phyloP scores from a whole-genome alignment of 2,797 vertebrate species.

The Peromyscus melanophrys region DNA sequence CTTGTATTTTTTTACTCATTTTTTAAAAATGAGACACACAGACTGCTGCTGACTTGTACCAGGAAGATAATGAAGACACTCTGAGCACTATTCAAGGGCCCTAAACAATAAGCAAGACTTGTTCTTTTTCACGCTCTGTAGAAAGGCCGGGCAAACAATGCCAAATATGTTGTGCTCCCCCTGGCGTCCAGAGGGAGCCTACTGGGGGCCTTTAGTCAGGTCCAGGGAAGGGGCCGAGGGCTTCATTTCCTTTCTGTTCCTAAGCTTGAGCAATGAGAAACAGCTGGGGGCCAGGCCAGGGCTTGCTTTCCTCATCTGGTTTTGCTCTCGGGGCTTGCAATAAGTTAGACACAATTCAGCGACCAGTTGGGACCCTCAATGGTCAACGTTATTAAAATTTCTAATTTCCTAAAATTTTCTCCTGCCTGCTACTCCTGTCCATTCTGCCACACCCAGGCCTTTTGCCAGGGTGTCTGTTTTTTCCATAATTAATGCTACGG shows the following conservation, averaged over 20 bases:
- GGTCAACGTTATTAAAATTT: slow-evolving; percentile 72
- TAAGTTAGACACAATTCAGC: slow-evolving; percentile 61
- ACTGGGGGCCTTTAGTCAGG: slow-evolving; percentile 39
- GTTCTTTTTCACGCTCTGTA: neutral
- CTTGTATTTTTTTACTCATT: slow-evolving; percentile 6
- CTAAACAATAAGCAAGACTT: slow-evolving; percentile 24
- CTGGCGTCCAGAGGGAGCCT: slow-evolving; percentile 70
- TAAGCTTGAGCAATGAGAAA: slow-evolving; percentile 62
- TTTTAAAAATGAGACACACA: neutral
- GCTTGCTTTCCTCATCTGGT: slow-evolving; percentile 70
- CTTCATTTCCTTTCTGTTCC: slow-evolving; percentile 62
- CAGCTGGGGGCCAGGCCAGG: slow-evolving; percentile 34
- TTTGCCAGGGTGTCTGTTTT: slow-evolving; percentile 68
- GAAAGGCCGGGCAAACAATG: neutral
- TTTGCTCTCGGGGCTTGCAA: slow-evolving; percentile 74
- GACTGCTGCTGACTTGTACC: neutral
- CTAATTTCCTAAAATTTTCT: slow-evolving; percentile 78
- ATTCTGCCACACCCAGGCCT: slow-evolving; percentile 61
- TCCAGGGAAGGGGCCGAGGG: slow-evolving; percentile 23
- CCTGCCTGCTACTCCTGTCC: slow-evolving; percentile 10
- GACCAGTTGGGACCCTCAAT: slow-evolving; percentile 39
- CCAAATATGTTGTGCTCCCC: slow-evolving; percentile 58
- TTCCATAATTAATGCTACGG: slow-evolving; percentile 55
- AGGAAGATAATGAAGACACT: neutral
- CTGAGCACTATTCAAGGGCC: neutral